Base-by-base conservation (phyloP, 2,113 vertebrate species). In the Lichenostomus cassidix region DNA sequence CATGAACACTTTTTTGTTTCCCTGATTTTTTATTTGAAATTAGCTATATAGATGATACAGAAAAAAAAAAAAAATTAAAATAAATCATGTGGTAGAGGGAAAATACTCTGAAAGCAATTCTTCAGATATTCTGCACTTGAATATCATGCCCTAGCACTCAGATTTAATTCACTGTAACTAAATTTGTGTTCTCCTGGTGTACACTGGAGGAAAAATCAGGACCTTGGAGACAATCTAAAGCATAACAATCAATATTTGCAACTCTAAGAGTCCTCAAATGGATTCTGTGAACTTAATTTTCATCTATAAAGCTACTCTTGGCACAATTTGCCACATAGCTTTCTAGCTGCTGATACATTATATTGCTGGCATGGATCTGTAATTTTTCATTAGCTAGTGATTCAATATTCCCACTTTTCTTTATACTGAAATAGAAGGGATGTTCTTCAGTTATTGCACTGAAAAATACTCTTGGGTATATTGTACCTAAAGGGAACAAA, bases 111-210 rank as follows among this genome's bases (percentile, higher is more conserved):
- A 74, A 42, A 92, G 68, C 67, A 86, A 33, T 53, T 83, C 37
- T 91, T 73, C 7, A 10, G 60, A 67, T 93, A 92, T 70, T 94
- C 76, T 93, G 64, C 49, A 67, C 85, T 91, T 88, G 73, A 84
- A 92, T 92, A 83, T 60, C 71, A 81, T 37, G 5, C 86, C 73
- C 31, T 93, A 83, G 44, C 21, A 56, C 81, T 92, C 65, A 88
- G 62, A 95, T 91, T 96, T 95, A 88, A 91, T 96, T 95, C 91
- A 88, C 68, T 95, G 67, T 75, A 96, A 92, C 79, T 83, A 86
- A 94, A 86, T 96, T 96, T 94, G 46, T 82, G 89, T 68, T 94
- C 65, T 92, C 19, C 55, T 71, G 35, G 60, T 84, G 56, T 63
- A 88, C 55, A 62, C 42, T 68, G 46, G 90, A 80, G 73, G 56